phyloP scores from a whole-genome alignment of 2,888 invertebrate genomes.

The Sabellastarte sp. region DNA sequence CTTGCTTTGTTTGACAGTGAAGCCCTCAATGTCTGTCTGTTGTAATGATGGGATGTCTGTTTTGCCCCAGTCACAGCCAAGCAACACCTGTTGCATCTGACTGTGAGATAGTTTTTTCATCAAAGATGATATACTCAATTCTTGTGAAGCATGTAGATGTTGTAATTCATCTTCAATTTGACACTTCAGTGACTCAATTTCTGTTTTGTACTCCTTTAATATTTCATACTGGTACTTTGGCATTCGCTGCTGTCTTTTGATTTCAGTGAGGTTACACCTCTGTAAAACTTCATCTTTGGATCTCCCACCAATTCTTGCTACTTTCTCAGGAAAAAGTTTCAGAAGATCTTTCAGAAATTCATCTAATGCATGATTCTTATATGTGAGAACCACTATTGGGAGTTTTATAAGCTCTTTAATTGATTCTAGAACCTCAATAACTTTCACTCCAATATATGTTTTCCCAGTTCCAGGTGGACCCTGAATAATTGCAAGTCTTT shows the following conservation, averaged over 20 bases:
- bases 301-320: constrained; percentile 20
- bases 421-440: constrained; percentile 60
- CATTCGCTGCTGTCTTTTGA: too few relatives aligned
- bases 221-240: too few relatives aligned
- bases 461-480: constrained; percentile 85
- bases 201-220: too few relatives aligned
- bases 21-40: too few relatives aligned
- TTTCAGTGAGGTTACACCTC: constrained; percentile 9
- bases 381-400: constrained; percentile 25
- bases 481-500: constrained; percentile 77
- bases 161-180: too few relatives aligned
- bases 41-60: too few relatives aligned
- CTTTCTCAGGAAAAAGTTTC: constrained; percentile 4
- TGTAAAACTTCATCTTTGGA: constrained; percentile 12
- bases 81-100: neutral
- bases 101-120: too few relatives aligned
- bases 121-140: too few relatives aligned
- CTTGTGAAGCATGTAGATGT: too few relatives aligned
- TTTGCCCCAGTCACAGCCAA: too few relatives aligned
- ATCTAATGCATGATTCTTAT: constrained; percentile 28
- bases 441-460: constrained; percentile 73
- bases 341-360: constrained; percentile 20
- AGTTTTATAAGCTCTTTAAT: neutral
- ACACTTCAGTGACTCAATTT: too few relatives aligned
- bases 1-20: too few relatives aligned